Evolutionary conservation across 30 jellyfish, hydroid and myxozoan species (phyloP), one percentile per base, ranked within the genome.

Genomic region (Hydractinia echinata): DNA sequence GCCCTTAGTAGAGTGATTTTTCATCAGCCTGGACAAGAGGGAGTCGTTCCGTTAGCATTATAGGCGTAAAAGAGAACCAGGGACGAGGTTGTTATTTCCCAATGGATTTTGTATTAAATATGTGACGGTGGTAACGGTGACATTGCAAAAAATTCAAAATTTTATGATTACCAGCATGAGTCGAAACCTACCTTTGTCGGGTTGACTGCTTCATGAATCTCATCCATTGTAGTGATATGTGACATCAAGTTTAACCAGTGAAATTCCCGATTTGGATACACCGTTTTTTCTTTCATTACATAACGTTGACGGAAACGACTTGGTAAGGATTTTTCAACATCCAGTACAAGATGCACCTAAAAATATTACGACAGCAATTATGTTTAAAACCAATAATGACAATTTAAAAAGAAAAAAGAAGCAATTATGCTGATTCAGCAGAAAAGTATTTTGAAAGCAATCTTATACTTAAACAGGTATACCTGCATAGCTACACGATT

Each of bases 341-440:
- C 93, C 67, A 84, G 61, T 66, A 84, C 93, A 14, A 84, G 56
- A 52, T 84, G 87, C 19, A 84, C 93, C 93, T 84, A 76, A 30
- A n/a, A 39, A 6, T 4, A 51, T 48, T 60, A 5, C 21, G 14
- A 19, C 54, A 70, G 61, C 51, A 50, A 71, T 30, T 6, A 30
- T 30, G 44, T 30, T 30, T 30, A 30, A 30, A 30, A 30, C 44
- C 44, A 30, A 30, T 0, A 30, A 30, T 30, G 44, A 30, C 44
- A 30, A 30, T 30, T 30, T 30, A 30, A 30, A 30, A 30, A 30
- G 2, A 30, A 30, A 30, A 30, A 30, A 30, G 4, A 67, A 13
- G 3, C 14, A 67, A 67, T 0, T 67, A 16, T 67, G n/a, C 1
- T 67, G 78, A 10, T 11, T 58, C 18, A 58, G 19, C 19, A 16